phyloP scores from a whole-genome alignment of 2,113 vertebrate genomes.

The Murina feae region DNA sequence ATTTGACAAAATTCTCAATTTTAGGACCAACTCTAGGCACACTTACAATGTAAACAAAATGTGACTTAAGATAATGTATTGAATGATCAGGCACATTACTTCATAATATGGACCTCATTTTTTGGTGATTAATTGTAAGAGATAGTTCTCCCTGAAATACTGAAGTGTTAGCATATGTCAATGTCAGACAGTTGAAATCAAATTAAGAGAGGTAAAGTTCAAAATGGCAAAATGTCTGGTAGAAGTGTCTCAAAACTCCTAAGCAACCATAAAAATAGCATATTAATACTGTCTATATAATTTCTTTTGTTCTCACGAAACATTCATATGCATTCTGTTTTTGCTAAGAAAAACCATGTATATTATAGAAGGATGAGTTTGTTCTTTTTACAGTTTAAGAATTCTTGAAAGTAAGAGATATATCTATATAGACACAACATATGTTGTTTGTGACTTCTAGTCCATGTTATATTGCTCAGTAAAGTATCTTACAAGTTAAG shows the following conservation, averaged over 20 bases:
- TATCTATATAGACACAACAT: not conserved
- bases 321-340: not conserved
- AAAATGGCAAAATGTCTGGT: not conserved
- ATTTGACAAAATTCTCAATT: slow-evolving; percentile 28
- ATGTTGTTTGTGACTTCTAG: not conserved
- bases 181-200: not conserved
- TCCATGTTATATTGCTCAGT: not conserved
- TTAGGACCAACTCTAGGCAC: not conserved
- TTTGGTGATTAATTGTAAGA: not conserved
- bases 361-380: not conserved
- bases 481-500: not conserved
- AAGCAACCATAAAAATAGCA: not conserved
- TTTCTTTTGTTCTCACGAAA: not conserved
- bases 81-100: not conserved
- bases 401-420: not conserved
- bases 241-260: not conserved
- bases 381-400: not conserved
- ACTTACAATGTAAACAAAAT: slow-evolving; percentile 16
- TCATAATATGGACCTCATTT: not conserved
- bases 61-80: not conserved
- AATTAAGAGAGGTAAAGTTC: not conserved
- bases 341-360: not conserved
- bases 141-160: not conserved
- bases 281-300: not conserved
- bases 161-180: not conserved